Evolutionary conservation across 2,888 invertebrate species (phyloP), one percentile per base, ranked within the genome.

Genomic region (Megastigmus dorsalis): DNA sequence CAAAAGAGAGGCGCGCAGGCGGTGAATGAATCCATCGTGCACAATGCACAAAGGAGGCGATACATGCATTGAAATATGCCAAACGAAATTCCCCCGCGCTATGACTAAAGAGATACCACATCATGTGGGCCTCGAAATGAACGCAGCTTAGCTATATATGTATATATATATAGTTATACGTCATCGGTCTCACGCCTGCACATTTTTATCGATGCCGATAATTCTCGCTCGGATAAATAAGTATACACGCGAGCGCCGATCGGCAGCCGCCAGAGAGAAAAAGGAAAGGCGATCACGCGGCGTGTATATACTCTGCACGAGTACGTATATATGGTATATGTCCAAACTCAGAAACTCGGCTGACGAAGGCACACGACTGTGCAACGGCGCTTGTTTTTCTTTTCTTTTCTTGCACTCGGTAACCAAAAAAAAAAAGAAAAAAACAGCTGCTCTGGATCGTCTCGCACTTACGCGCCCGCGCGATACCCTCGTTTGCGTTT

Each of bases 131-230:
- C 38, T 52, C 15, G 20, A 41, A 15, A 55, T 7, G 48, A n/a
- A n/a, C n/a, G n/a, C n/a, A n/a, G n/a, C n/a, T n/a, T n/a, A n/a
- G 10, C 10, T 2, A 20, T 38, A 13, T 4, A n/a, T 15, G 10
- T 10, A 15, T 13, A 54, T 54, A 33, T 41, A 7, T 23, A 36
- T 18, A n/a, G n/a, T n/a, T 54, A 15, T 20, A 36, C 10, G 9
- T 52, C 65, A 13, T n/a, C n/a, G n/a, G n/a, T n/a, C n/a, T n/a
- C 36, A 67, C 67, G 57, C 48, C 55, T 67, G 45, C 45, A 26
- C 20, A 43, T 67, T 67, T 67, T 67, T 67, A 67, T 67, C 67
- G 67, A 45, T 36, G 20, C 10, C 55, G 66, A 66, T 66, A 66
- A 66, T 33, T 66, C 55, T 36, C 36, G 18, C 41, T 5, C 45